Percentiles rank a stretch among this genome's conserved stretches.
Conservation (phyloP, 2,797 vertebrate genomes). For the Coendou prehensilis region DNA sequence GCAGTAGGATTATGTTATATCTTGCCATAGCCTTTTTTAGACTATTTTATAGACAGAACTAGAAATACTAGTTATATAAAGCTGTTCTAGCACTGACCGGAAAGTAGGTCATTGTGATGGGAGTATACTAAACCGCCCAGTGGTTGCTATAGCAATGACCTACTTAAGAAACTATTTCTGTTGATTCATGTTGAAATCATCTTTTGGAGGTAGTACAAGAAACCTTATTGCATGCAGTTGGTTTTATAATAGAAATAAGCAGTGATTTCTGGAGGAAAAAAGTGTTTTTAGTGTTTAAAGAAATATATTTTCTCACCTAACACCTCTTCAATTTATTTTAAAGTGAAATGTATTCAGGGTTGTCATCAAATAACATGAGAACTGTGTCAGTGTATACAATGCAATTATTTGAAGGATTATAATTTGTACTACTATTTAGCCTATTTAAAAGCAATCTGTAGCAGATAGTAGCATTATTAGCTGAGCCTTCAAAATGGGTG, state of each 20-base stretch:
- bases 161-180: slow-evolving; percentile 90
- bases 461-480: slow-evolving; percentile 51
- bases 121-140: slow-evolving; percentile 88
- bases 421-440: slow-evolving; percentile 59
- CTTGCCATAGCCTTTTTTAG: slow-evolving; percentile 78
- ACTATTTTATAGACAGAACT: slow-evolving; percentile 81
- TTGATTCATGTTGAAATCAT: slow-evolving; percentile 90
- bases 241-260: slow-evolving; percentile 68
- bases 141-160: slow-evolving; percentile 92
- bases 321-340: slow-evolving; percentile 53
- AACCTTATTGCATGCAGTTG: slow-evolving; percentile 71
- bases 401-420: slow-evolving; percentile 32
- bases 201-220: slow-evolving; percentile 86
- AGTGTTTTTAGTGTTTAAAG: slow-evolving; percentile 67
- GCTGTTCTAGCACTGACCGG: slow-evolving; percentile 83
- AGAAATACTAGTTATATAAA: slow-evolving; percentile 86
- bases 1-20: slow-evolving; percentile 63
- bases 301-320: slow-evolving; percentile 63
- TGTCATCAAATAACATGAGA: slow-evolving; percentile 63
- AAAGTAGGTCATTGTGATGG: slow-evolving; percentile 92
- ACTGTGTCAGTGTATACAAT: slow-evolving; percentile 30
- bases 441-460: slow-evolving; percentile 60
- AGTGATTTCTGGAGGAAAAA: slow-evolving; percentile 50
- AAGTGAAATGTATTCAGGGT: slow-evolving; percentile 57
- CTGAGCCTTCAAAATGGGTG: slow-evolving; percentile 31